Evolutionary conservation across 2,797 vertebrate species (phyloP), one percentile per base, ranked within the genome.

Genomic region (Sibirionetta formosa): DNA sequence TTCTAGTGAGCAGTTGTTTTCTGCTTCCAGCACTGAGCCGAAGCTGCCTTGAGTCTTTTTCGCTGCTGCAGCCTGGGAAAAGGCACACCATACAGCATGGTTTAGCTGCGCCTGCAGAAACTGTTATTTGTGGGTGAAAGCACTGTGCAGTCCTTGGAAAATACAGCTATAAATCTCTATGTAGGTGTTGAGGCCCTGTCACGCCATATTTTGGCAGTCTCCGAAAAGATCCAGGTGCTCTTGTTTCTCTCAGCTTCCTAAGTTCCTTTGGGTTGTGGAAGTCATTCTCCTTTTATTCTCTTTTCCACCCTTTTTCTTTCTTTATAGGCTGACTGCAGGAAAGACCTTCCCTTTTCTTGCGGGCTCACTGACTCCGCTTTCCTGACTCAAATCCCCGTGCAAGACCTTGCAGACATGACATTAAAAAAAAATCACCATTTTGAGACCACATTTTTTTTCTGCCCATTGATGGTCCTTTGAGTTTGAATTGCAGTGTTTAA

Each of bases 401-500:
- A 93, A 63, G 79, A 81, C 72, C 61, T 72, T 38, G 50, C 65
- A 90, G 63, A 93, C 88, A 57, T 57, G 51, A 90, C 78, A 73
- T 90, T 8, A 27, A 66, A 63, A 75, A 77, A 77, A 87, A 76
- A 64, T 53, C 51, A 50, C n/a, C 51, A 75, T 93, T 94, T 90
- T 73, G 56, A 91, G 48, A 65, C 50, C 75, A 76, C 36, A 5
- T 44, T 88, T 58, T 77, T 84, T 86, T 69, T 56, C 60, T 93
- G 81, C 65, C 57, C 75, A 75, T 68, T 91, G 65, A 78, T 36
- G 26, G 57, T 64, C 64, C 44, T 88, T 75, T 26, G 44, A 82
- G 73, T 79, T 82, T 70, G 70, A 96, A 88, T 35, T 76, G 61
- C 38, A 57, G 75, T 60, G 42, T 57, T 91, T 85, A 90, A 65